Evolutionary conservation across 2,113 vertebrate genomes (phyloP), one percentile per base, ranked within the genome.

Genomic region (Eurypyga helias): DNA sequence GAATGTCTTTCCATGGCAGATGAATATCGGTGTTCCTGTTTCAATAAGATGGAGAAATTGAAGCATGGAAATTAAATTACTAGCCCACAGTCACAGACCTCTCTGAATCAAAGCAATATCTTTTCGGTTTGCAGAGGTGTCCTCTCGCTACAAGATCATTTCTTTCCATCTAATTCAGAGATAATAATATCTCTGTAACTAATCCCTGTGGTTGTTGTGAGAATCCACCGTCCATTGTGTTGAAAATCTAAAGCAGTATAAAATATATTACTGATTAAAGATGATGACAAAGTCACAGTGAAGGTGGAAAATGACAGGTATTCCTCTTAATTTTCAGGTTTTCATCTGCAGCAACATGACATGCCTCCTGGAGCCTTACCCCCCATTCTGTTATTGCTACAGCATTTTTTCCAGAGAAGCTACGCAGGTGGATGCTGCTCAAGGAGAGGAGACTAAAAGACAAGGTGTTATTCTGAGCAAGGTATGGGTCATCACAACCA

Each of bases 51-150:
- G 41, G 61, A 93, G 89, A 97, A 93, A 97, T 61, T 72, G 92
- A 95, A 96, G 81, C 80, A 92, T 71, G 57, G 89, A 95, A 95
- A 95, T 91, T 87, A 94, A 96, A 96, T 96, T 89, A 73, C 73
- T 66, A 54, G 41, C 82, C 77, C 81, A 49, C 9, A 7, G 57
- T 77, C 81, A 93, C 78, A 93, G 90, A 64, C 66, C 41, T 85
- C 52, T 82, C 78, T 90, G 85, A 92, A 87, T 82, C 80, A 92
- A 93, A 97, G 69, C 80, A 93, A 93, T 97, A 92, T 54, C 55
- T 86, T 95, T 81, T 76, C 55, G 21, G 76, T 92, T 96, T 90
- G 79, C 71, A 64, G 51, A 92, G 38, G 34, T 81, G 60, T 96
- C 43, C 51, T 94, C 55, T 92, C 0, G 0, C 49, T 88, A 55